These are phyloP conservation scores for Trichopria drosophilae DNA, from an alignment of 2,888 invertebrate genomes.

Conservation along the genomic window DNA sequence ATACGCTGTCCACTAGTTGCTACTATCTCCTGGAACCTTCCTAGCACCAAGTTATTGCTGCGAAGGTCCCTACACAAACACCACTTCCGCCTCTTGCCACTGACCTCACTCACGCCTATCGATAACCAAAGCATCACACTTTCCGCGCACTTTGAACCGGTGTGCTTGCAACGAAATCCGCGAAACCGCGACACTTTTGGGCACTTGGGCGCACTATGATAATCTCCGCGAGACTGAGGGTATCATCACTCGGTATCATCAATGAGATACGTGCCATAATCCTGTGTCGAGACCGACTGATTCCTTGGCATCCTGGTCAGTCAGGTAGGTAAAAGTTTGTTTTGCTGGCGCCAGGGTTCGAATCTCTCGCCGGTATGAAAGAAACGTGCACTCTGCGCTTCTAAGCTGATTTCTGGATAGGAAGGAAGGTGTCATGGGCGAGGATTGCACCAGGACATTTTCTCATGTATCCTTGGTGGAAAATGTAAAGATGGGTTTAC, in stretches of 20 bases:
- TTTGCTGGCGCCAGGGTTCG: too few relatives aligned
- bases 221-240: conserved; percentile 27
- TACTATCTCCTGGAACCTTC: conserved; percentile 3
- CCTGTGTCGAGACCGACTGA: background rate
- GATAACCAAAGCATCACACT: conserved; percentile 56
- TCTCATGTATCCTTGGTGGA: conserved; percentile 38
- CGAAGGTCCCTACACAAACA: conserved; percentile 27
- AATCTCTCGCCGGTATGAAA: too few relatives aligned
- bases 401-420: too few relatives aligned
- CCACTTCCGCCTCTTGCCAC: conserved; percentile 50
- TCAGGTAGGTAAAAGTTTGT: too few relatives aligned
- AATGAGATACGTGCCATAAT: conserved; percentile 9
- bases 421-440: conserved; percentile 1
- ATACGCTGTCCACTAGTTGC: conserved; percentile 1
- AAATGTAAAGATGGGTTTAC: conserved; percentile 40
- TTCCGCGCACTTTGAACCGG: conserved; percentile 36
- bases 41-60: conserved; percentile 24
- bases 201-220: conserved; percentile 39
- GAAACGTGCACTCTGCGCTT: too few relatives aligned
- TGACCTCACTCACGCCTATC: conserved; percentile 56
- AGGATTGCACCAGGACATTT: conserved; percentile 28
- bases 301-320: too few relatives aligned
- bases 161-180: too few relatives aligned
- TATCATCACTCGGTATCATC: conserved; percentile 19
- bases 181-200: too few relatives aligned